Evolutionary conservation across 1,140 invertebrate genomes (phyloP).

Genomic region (Drosophila pectinifera): DNA sequence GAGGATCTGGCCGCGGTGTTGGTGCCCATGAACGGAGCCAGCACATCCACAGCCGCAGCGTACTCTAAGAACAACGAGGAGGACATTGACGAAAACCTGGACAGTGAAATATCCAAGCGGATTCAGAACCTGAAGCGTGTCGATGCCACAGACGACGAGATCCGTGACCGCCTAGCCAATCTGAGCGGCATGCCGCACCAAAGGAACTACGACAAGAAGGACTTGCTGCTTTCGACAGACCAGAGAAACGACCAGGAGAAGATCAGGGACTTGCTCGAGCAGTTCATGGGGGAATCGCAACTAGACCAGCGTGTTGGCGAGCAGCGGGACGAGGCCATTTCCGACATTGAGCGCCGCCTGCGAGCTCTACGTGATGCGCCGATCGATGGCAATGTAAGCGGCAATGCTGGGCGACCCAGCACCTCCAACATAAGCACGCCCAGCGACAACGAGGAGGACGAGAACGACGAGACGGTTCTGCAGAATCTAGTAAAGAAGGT

Average conservation of each 20-base stretch:
- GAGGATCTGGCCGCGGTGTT: conserved; percentile 67
- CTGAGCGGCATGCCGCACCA: conserved; percentile 86
- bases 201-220: conserved; percentile 74
- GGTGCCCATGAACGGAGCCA: conserved; percentile 59
- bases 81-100: conserved; percentile 79
- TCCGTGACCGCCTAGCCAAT: conserved; percentile 86
- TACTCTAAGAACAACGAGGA: conserved; percentile 48
- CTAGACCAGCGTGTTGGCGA: conserved; percentile 85
- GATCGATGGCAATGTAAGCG: conserved; percentile 25
- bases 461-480: conserved; percentile 84
- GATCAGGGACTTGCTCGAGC: conserved; percentile 87
- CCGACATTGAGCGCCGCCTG: conserved; percentile 86
- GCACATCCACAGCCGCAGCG: not conserved
- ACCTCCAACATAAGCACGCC: conserved; percentile 69
- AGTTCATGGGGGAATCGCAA: conserved; percentile 87
- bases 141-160: conserved; percentile 84
- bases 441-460: conserved; percentile 82
- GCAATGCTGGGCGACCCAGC: not conserved
- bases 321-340: conserved; percentile 85
- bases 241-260: conserved; percentile 87
- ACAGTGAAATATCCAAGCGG: conserved; percentile 86
- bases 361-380: conserved; percentile 82
- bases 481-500: conserved; percentile 83
- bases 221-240: conserved; percentile 82
- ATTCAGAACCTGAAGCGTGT: conserved; percentile 87